Conservation (phyloP, 1,140 invertebrate species). For the Samia ricini region DNA sequence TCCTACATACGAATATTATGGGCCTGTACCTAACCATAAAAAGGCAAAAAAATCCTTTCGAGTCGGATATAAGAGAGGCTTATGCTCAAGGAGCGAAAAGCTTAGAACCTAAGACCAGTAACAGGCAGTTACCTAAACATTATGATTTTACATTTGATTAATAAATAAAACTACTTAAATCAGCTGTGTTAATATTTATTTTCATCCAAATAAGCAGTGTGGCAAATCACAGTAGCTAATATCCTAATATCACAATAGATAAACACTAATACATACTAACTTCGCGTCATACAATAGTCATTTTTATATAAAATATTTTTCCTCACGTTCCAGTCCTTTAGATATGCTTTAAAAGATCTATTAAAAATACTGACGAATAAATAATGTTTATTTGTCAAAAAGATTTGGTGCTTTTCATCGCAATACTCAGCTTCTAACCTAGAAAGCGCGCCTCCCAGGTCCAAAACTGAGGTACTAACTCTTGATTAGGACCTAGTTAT, state of each 20-base stretch:
- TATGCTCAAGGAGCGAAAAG: slow-evolving; percentile 84
- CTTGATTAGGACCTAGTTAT: too few species aligned
- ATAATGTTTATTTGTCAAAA: too few species aligned
- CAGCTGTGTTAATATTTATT: slow-evolving; percentile 13
- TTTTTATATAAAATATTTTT: too few species aligned
- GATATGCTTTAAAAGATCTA: too few species aligned
- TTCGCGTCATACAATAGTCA: too few species aligned
- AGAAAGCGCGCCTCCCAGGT: too few species aligned
- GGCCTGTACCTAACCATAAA: slow-evolving; percentile 67
- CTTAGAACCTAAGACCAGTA: slow-evolving; percentile 73
- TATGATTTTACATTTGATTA: slow-evolving; percentile 68
- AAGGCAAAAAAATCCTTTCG: slow-evolving; percentile 51
- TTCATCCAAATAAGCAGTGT: slow-evolving; percentile 17
- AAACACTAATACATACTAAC: slow-evolving; percentile 22
- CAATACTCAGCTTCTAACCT: too few species aligned
- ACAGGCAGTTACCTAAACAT: slow-evolving; percentile 43
- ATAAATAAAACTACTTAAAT: slow-evolving; percentile 26
- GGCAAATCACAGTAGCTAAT: slow-evolving; percentile 1
- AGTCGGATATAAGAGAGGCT: slow-evolving; percentile 78
- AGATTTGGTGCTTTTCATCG: too few species aligned
- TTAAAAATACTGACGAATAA: too few species aligned
- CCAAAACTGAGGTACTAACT: too few species aligned
- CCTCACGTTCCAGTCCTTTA: too few species aligned
- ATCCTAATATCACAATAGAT: slow-evolving; percentile 35
- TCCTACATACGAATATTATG: slow-evolving; percentile 81